Conservation (phyloP, 2,113 vertebrate species). For the Leucosticte australis region DNA sequence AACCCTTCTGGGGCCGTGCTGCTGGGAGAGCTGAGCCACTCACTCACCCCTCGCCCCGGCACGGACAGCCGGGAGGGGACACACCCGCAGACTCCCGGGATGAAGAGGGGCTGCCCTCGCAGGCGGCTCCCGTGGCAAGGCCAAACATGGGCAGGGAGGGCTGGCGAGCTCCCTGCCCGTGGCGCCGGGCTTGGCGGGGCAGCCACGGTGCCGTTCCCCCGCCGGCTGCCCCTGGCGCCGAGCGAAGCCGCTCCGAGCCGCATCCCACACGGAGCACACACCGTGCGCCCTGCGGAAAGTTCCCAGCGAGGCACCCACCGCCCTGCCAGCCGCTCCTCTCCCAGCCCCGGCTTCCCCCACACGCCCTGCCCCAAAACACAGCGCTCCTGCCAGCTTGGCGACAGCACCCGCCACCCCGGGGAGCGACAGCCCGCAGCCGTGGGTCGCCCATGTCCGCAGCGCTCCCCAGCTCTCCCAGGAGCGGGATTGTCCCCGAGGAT, state of each 20-base stretch:
- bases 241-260: background rate
- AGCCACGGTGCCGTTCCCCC: background rate
- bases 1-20: background rate
- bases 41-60: fast-evolving
- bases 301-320: fast-evolving
- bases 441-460: fast-evolving
- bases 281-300: background rate
- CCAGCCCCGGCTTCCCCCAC: background rate
- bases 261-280: background rate
- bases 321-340: background rate
- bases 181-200: background rate
- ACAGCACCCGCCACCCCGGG: fast-evolving
- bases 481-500: fast-evolving
- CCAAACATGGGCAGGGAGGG: background rate
- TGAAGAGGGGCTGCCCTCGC: background rate
- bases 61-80: background rate
- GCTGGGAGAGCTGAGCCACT: background rate
- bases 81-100: background rate
- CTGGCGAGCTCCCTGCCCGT: background rate
- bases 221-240: fast-evolving
- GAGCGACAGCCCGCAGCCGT: background rate
- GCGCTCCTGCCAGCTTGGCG: background rate
- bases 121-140: background rate
- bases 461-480: background rate
- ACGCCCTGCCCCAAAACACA: background rate